A percentile compares a stretch with the other conserved stretches of the same genome.
Evolutionary conservation across 2,888 invertebrate genomes (phyloP).

Genomic region (Acleris holmiana): DNA sequence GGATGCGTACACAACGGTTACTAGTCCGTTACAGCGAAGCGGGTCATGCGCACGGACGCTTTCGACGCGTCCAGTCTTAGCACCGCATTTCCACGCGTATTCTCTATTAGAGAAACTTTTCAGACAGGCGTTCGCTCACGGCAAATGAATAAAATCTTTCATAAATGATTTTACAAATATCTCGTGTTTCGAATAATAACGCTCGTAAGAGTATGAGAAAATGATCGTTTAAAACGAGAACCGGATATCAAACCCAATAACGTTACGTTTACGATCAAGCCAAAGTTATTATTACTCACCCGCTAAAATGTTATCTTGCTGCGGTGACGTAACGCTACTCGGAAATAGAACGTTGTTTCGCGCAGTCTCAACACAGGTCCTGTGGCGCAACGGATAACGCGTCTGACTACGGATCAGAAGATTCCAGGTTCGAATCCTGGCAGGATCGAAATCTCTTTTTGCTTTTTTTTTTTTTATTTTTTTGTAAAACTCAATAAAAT

Average conservation of each 20-base stretch:
- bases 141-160: not conserved
- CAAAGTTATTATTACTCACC: not conserved
- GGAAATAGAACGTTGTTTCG: constrained; percentile 23
- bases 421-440: constrained; percentile 88
- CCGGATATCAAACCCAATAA: constrained; percentile 1
- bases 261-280: not conserved
- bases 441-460: constrained; percentile 65
- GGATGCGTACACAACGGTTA: constrained; percentile 35
- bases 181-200: too few relatives aligned
- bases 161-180: not conserved
- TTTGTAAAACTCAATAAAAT: not conserved
- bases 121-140: not conserved
- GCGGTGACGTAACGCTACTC: constrained; percentile 51
- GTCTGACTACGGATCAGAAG: constrained; percentile 89
- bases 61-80: constrained; percentile 69
- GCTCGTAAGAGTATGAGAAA: not conserved
- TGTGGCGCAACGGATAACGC: constrained; percentile 85
- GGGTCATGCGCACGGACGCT: constrained; percentile 61
- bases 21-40: constrained; percentile 69
- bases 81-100: constrained; percentile 55
- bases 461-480: constrained; percentile 17
- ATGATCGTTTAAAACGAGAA: not conserved
- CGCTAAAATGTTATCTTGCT: constrained; percentile 42
- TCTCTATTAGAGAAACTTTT: constrained; percentile 28
- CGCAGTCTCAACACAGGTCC: constrained; percentile 53